These are phyloP conservation scores for Pristionchus fissidentatus DNA, from an alignment of 2,888 invertebrate genomes.

Conservation along the genomic window DNA sequence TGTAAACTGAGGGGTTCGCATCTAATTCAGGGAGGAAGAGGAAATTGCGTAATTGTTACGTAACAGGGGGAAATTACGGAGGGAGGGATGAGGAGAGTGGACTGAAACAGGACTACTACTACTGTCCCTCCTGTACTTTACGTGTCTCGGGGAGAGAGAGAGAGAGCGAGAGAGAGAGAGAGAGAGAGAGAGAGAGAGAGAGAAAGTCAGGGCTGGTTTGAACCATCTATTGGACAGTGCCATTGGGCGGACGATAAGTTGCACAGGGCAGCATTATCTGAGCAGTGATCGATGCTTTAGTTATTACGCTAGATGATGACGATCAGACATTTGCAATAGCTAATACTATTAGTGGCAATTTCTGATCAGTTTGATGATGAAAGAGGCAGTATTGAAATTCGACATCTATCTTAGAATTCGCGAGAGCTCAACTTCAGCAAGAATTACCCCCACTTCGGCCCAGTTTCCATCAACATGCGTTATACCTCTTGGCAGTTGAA, in stretches of 20 bases:
- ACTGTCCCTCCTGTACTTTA: neutral
- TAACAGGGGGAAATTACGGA: neutral
- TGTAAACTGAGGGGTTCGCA: neutral
- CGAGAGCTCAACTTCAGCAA: too few species aligned
- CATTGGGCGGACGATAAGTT: constrained; percentile 8
- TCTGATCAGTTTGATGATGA: too few species aligned
- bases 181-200: neutral
- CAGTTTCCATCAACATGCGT: too few species aligned
- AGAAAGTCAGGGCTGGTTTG: constrained; percentile 13
- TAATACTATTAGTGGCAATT: too few species aligned
- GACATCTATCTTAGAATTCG: too few species aligned
- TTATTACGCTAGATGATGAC: too few species aligned
- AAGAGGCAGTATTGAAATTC: too few species aligned
- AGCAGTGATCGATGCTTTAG: too few species aligned
- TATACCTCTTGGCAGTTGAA: too few species aligned
- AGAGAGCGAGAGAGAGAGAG: neutral
- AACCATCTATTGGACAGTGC: neutral
- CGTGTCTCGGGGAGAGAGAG: neutral
- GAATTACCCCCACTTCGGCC: too few species aligned
- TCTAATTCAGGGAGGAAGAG: neutral
- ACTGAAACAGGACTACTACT: neutral
- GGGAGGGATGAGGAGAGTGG: neutral
- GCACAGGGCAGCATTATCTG: too few species aligned
- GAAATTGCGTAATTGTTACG: neutral
- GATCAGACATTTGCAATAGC: too few species aligned